phyloP scores from a whole-genome alignment of 2,113 vertebrate genomes.

The Craseonycteris thonglongyai region DNA sequence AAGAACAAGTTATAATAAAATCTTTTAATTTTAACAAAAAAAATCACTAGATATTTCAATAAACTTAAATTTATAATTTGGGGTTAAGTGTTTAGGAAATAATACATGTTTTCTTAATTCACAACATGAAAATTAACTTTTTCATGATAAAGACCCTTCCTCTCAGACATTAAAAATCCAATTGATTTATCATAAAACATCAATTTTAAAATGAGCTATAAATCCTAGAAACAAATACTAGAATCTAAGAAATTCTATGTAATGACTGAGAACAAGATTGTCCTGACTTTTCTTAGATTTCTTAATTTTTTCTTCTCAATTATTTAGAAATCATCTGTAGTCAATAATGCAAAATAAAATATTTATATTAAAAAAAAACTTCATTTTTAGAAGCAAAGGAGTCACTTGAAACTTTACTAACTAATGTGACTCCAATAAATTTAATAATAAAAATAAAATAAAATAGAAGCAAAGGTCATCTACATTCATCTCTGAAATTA shows the following conservation, averaged over 20 bases:
- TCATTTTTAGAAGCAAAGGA: background rate
- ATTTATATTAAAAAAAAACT: background rate
- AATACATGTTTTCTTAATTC: slow-evolving; percentile 14
- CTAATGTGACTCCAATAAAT: too few relatives aligned
- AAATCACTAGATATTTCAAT: background rate
- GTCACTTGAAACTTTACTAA: too few relatives aligned
- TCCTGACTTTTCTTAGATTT: slow-evolving; percentile 9
- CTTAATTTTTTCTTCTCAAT: background rate
- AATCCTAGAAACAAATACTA: background rate
- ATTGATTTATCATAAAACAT: background rate
- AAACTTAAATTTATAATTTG: background rate
- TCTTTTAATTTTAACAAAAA: background rate
- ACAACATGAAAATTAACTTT: slow-evolving; percentile 10
- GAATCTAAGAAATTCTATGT: background rate
- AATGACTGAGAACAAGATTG: background rate
- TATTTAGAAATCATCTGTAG: background rate
- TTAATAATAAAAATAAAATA: too few relatives aligned
- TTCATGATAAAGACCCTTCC: background rate
- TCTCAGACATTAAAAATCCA: background rate
- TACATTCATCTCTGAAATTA: background rate
- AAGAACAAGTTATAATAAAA: slow-evolving; percentile 29
- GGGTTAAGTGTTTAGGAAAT: slow-evolving; percentile 5
- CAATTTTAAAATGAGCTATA: background rate
- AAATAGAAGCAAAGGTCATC: slow-evolving; percentile 29
- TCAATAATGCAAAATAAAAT: slow-evolving; percentile 15